Conservation (phyloP, 2,888 invertebrate genomes). For the Pollenia griseotomentosa region DNA sequence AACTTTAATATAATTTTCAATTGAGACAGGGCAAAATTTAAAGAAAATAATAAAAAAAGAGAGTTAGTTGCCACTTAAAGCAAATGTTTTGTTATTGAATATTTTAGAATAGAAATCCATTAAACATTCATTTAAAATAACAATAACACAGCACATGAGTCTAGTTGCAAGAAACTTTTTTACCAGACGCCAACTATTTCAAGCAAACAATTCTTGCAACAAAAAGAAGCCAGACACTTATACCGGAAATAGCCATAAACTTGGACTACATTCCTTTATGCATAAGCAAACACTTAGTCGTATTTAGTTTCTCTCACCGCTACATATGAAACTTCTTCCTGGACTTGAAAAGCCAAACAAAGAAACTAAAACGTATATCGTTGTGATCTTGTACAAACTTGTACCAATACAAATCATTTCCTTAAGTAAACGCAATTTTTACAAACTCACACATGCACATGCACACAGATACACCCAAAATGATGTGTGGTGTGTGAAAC, state of each 20-base stretch:
- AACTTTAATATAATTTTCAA: conserved; percentile 53
- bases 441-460: too few species aligned
- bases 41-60: not conserved
- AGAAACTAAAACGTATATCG: conserved; percentile 32
- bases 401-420: conserved; percentile 62
- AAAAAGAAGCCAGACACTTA: conserved; percentile 45
- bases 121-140: conserved; percentile 64
- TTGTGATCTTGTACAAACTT: conserved; percentile 54
- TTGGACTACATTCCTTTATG: conserved; percentile 56
- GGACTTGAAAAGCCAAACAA: not conserved
- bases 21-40: conserved; percentile 44
- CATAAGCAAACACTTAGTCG: not conserved
- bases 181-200: conserved; percentile 50
- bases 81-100: not conserved
- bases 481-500: not conserved
- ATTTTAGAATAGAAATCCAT: conserved; percentile 37
- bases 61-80: not conserved
- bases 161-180: conserved; percentile 39
- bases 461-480: not conserved
- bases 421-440: conserved; percentile 50
- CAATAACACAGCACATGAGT: conserved; percentile 61
- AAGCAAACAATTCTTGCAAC: conserved; percentile 41
- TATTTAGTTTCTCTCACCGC: not conserved
- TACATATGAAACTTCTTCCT: not conserved
- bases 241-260: conserved; percentile 64